Conservation (phyloP, 2,888 invertebrate species). For the Ichneumoninae sp. region DNA sequence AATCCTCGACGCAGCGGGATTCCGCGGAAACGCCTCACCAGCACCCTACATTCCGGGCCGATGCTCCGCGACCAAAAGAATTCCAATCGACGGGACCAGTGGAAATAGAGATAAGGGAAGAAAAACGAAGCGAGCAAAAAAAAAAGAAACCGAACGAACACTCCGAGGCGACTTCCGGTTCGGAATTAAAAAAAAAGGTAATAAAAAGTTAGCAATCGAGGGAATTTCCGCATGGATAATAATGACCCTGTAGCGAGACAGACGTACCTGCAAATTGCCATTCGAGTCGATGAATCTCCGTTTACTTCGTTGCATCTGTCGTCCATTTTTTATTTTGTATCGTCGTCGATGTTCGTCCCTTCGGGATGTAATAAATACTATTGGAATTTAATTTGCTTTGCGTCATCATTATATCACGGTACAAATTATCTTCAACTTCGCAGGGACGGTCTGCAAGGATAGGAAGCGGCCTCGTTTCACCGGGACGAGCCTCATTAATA, state of each 20-base stretch:
- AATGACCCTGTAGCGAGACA: constrained; percentile 43
- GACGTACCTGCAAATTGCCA: not conserved
- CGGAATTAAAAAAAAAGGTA: not conserved
- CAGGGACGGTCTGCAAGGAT: not conserved
- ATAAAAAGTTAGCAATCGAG: not conserved
- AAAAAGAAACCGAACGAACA: not conserved
- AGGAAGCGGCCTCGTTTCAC: constrained; percentile 12
- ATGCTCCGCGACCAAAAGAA: constrained; percentile 58
- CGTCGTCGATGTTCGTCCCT: not conserved
- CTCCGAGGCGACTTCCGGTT: constrained; percentile 45
- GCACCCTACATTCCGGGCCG: constrained; percentile 27
- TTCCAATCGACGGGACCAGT: constrained; percentile 51
- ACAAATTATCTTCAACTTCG: constrained; percentile 8
- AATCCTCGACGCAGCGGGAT: constrained; percentile 48
- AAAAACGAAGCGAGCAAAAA: constrained; percentile 23
- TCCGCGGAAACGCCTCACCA: constrained; percentile 38
- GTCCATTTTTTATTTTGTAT: not conserved
- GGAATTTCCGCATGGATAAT: not conserved
- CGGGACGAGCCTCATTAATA: constrained; percentile 55
- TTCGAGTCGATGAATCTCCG: not conserved
- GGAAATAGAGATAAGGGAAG: constrained; percentile 23
- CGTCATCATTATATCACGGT: not conserved
- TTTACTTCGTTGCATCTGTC: not conserved
- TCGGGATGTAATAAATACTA: not conserved
- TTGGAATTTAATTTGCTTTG: not conserved